These are phyloP conservation scores for Arrhamphus sclerolepis DNA, from an alignment of 2,797 vertebrate genomes.

Conservation along the genomic window DNA sequence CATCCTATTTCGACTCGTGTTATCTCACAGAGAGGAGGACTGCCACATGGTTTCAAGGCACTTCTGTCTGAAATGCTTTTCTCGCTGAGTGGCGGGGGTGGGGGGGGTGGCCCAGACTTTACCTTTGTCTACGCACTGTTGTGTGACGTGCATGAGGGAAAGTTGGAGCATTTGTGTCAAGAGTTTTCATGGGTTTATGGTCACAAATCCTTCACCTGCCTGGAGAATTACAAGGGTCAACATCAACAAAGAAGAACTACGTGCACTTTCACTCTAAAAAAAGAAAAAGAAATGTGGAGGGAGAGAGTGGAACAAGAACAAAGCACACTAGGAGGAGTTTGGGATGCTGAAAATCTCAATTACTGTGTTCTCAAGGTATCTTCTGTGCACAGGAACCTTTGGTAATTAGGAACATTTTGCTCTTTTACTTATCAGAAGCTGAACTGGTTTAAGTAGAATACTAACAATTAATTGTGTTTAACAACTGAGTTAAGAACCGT, in stretches of 20 bases:
- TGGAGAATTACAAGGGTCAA: constrained; percentile 26
- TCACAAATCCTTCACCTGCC: constrained; percentile 35
- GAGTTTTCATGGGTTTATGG: constrained; percentile 33
- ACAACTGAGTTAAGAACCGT: constrained; percentile 65
- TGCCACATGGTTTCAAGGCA: constrained; percentile 50
- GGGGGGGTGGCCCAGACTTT: constrained; percentile 54
- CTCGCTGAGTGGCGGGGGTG: constrained; percentile 40
- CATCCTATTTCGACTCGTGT: constrained; percentile 50
- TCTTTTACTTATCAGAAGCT: constrained; percentile 60
- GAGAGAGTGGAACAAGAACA: constrained; percentile 42
- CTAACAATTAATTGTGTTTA: constrained; percentile 71
- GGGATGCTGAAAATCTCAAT: constrained; percentile 67
- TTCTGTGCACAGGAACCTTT: constrained; percentile 62
- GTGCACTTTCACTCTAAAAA: constrained; percentile 36
- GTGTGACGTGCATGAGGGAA: constrained; percentile 34
- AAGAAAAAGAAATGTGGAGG: constrained; percentile 10
- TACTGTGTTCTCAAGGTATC: constrained; percentile 73
- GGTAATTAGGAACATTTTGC: constrained; percentile 74
- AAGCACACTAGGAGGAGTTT: constrained; percentile 41
- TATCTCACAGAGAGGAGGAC: constrained; percentile 56
- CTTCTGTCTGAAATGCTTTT: constrained; percentile 53
- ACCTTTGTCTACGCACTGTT: constrained; percentile 49
- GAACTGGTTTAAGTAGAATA: constrained; percentile 49
- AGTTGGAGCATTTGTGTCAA: constrained; percentile 17
- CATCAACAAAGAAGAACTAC: constrained; percentile 45